Base-by-base conservation (phyloP, 2,888 invertebrate genomes). In the Ptychoptera contaminata region DNA sequence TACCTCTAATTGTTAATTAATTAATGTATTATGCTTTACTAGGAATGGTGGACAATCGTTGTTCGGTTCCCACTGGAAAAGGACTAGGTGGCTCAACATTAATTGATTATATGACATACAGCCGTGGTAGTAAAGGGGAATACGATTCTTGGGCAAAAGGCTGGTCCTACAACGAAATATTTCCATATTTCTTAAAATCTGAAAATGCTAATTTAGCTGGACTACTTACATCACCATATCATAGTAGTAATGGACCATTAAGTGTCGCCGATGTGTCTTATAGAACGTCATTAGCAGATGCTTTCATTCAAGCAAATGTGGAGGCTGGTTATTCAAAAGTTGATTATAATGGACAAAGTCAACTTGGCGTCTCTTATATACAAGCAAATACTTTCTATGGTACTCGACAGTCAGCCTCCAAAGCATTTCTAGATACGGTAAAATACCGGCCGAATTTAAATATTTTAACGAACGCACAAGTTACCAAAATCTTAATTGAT, bases 131-230 rank as follows among this genome's bases (percentile, higher is more conserved):
- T 52, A 72, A 71, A 2, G 62, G 67, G 8, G 83, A 87, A 55
- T 87, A 80, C 64, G 79, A 87, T 55, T 65, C 70, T 53, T 60
- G 87, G 76, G 76, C 73, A 0, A 67, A 63, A 0, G 83, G 83
- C 37, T 86, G 85, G 86, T 72, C 79, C 2, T 77, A 76, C 53
- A 55, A 66, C 0, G 75, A 78, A 1, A 72, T 78, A 1, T 51
- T 76, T 31, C 68, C 72, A 35, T 76, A 78, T 55, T 79, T 70
- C 52, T 63, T 69, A 46, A 74, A 76, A 60, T 72, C 76, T 1
- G 80, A 80, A 65, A 50, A 49, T 9, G 57, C 62, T 10, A 57
- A 56, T 29, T 48, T 61, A 1, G 35, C 31, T 15, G 67, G 72
- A 1, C 61, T 67, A 48, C 70, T 71, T 49, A 63, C 69, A 9